Evolutionary conservation across 2,888 invertebrate species (phyloP), one percentile per base, ranked within the genome.

Genomic region (Clitarchus hookeri): DNA sequence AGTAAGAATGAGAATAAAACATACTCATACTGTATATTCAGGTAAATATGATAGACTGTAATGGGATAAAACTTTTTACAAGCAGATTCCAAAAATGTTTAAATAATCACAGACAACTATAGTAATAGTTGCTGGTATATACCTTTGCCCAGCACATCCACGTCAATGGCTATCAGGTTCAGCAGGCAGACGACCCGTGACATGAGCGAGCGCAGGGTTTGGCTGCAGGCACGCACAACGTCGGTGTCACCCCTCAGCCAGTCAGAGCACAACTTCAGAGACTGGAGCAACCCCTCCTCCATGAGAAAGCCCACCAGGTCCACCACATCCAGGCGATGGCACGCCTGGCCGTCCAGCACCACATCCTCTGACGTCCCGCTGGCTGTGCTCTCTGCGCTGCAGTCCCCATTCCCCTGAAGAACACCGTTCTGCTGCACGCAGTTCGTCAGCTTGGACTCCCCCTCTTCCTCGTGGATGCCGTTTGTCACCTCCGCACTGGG

Each of bases 231-330:
- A 88, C 95, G 93, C 44, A 98, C 93, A 44, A 97, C 94, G 88
- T 96, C 95, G 85, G 95, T 94, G 91, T 98, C 96, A 85, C 95
- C 94, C 85, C 94, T 94, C 88, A 97, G 92, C 98, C 98, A 98
- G 91, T 97, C 97, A 90, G 95, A 95, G 88, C 97, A 94, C 88
- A 97, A 92, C 91, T 96, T 96, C 44, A 97, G 94, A 88, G 95
- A 94, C 53, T 94, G 92, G 54, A 97, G 90, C 88, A 95, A 92
- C 82, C 94, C 93, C 79, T 94, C 93, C 89, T 94, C 93, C 44
- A 92, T 90, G 80, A 95, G 92, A 88, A 94, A 94, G 85, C 94
- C 92, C 88, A 95, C 91, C 88, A 95, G 91, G 86, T 93, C 93
- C 84, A 91, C 91, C 83, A 93, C 91, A 89, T 94, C 92, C 48